These are phyloP conservation scores for Cyrtorhinus lividipennis DNA, from an alignment of 1,140 invertebrate genomes.

Conservation along the genomic window DNA sequence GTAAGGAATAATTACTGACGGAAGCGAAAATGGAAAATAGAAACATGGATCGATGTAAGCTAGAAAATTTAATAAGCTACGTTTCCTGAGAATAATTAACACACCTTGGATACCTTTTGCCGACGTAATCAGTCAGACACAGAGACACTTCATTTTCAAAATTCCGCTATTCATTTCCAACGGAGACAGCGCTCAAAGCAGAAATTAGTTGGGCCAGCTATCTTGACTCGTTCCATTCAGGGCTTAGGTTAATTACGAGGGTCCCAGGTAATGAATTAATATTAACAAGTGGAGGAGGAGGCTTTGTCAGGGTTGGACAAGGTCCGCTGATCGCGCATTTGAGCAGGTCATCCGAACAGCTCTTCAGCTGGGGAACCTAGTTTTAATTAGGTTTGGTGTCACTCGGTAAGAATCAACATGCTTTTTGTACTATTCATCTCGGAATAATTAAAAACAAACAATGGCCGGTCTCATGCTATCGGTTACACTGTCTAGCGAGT, in stretches of 20 bases:
- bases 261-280: background rate
- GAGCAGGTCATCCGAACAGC: too few relatives aligned
- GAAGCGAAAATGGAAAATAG: background rate
- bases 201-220: background rate
- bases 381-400: too few relatives aligned
- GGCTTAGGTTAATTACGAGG: background rate
- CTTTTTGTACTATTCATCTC: too few relatives aligned
- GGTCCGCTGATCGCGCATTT: background rate
- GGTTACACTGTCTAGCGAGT: too few relatives aligned
- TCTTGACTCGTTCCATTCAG: background rate
- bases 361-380: too few relatives aligned
- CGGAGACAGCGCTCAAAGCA: background rate
- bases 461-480: too few relatives aligned
- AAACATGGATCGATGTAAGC: too few relatives aligned
- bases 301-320: background rate
- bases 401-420: too few relatives aligned
- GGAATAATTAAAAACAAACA: too few relatives aligned
- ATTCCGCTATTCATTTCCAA: background rate
- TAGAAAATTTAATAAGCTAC: background rate
- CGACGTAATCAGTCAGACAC: too few relatives aligned
- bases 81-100: background rate
- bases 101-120: too few relatives aligned
- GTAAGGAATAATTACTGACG: too few relatives aligned
- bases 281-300: background rate
- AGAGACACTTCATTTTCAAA: background rate